Conservation (phyloP, 2,888 invertebrate species). For the Drosophila parthenogenetica region DNA sequence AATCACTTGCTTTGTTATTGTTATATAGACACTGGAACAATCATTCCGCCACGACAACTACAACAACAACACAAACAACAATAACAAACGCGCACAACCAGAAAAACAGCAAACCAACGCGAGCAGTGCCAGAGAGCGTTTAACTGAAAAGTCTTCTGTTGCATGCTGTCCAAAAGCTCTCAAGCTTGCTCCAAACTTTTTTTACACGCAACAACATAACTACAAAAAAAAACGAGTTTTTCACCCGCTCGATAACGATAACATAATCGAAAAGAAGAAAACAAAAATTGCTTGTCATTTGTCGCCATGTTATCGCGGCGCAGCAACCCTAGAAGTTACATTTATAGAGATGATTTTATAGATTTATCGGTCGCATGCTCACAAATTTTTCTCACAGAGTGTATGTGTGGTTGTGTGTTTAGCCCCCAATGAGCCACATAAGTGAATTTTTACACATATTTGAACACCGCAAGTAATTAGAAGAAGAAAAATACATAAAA, state of each 20-base stretch:
- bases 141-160: slow-evolving; percentile 64
- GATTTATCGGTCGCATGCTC: slow-evolving; percentile 52
- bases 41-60: slow-evolving; percentile 54
- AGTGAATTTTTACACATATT: slow-evolving; percentile 44
- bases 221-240: slow-evolving; percentile 52
- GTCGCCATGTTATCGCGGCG: slow-evolving; percentile 2
- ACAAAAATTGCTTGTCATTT: slow-evolving; percentile 32
- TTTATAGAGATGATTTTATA: slow-evolving; percentile 28
- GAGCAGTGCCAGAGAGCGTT: slow-evolving; percentile 59
- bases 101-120: slow-evolving; percentile 43
- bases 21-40: slow-evolving; percentile 36
- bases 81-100: slow-evolving; percentile 39
- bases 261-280: slow-evolving; percentile 20
- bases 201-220: slow-evolving; percentile 19
- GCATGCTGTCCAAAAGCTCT: slow-evolving; percentile 64
- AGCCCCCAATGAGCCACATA: slow-evolving; percentile 56
- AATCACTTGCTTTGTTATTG: slow-evolving; percentile 54
- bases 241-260: slow-evolving; percentile 50
- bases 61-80: slow-evolving; percentile 39
- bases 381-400: slow-evolving; percentile 28
- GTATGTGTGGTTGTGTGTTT: slow-evolving; percentile 17
- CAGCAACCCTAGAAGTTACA: slow-evolving; percentile 42
- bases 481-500: background rate
- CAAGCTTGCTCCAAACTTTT: slow-evolving; percentile 46
- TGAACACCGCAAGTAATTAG: slow-evolving; percentile 11